Evolutionary conservation across 2,888 invertebrate genomes (phyloP).

Genomic region (Taphrorychus bicolor): DNA sequence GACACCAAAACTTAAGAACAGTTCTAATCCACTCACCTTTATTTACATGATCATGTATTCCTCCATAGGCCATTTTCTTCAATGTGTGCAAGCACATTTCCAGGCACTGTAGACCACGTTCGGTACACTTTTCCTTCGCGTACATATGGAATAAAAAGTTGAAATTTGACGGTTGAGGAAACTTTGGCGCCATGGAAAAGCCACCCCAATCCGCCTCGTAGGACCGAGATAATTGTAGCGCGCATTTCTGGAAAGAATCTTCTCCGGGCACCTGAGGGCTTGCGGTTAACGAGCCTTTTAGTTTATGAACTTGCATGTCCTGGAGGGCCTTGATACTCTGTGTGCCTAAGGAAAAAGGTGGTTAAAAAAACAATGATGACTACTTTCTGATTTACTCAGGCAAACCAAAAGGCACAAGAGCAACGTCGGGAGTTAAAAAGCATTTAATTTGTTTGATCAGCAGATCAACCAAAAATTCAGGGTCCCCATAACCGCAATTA

Average conservation of each 20-base stretch:
- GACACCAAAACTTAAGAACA: no score
- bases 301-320: conserved; percentile 57
- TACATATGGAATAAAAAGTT: conserved; percentile 85
- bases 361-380: background rate
- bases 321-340: conserved; percentile 69
- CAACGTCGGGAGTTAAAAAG: no score
- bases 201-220: conserved; percentile 80
- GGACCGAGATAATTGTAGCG: conserved; percentile 63
- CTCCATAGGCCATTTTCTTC: conserved; percentile 87
- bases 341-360: conserved; percentile 57
- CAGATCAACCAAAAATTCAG: no score
- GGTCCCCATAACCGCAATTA: no score
- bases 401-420: no score
- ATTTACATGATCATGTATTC: conserved; percentile 93
- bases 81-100: conserved; percentile 84
- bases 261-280: conserved; percentile 58
- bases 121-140: conserved; percentile 66
- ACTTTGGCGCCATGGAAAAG: conserved; percentile 88
- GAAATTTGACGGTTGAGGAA: conserved; percentile 90
- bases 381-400: background rate
- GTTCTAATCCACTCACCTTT: conserved; percentile 61
- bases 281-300: conserved; percentile 29
- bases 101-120: conserved; percentile 68
- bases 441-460: no score
- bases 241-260: conserved; percentile 67